Conservation (phyloP, 1,140 invertebrate species). For the Helicoverpa zea region DNA sequence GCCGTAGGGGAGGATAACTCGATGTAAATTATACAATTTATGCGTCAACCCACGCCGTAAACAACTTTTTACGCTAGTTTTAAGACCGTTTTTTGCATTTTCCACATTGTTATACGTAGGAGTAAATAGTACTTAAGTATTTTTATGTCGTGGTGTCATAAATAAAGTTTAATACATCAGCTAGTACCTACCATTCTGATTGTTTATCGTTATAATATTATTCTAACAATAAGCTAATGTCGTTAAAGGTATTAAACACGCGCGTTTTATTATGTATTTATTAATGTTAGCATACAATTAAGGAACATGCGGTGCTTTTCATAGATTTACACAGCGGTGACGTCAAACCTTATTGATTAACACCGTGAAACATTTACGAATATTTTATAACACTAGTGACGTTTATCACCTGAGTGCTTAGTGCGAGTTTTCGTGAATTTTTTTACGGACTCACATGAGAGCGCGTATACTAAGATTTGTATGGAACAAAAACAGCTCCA, state of each 20-base stretch:
- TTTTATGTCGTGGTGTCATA: background rate
- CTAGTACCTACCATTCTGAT: background rate
- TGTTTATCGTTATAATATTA: slow-evolving; percentile 36
- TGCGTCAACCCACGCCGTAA: slow-evolving; percentile 37
- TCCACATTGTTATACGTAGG: slow-evolving; percentile 10
- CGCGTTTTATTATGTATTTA: slow-evolving; percentile 14
- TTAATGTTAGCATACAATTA: slow-evolving; percentile 1
- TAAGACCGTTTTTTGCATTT: slow-evolving; percentile 18
- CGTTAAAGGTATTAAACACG: slow-evolving; percentile 24
- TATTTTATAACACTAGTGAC: slow-evolving; percentile 25
- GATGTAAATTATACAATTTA: slow-evolving; percentile 45
- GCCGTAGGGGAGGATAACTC: slow-evolving; percentile 44
- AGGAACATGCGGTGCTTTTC: slow-evolving; percentile 5
- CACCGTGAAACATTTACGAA: background rate
- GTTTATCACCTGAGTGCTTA: too few relatives aligned
- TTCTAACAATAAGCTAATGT: slow-evolving; percentile 20
- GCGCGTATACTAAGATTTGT: too few relatives aligned
- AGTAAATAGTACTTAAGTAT: slow-evolving; percentile 3
- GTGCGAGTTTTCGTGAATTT: too few relatives aligned
- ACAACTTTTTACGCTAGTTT: slow-evolving; percentile 40
- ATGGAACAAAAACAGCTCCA: too few relatives aligned
- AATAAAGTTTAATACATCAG: background rate
- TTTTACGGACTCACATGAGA: too few relatives aligned
- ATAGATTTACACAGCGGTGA: slow-evolving; percentile 33
- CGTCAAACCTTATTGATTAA: slow-evolving; percentile 25